phyloP scores from a whole-genome alignment of 2,113 vertebrate species.

The Kryptolebias marmoratus region DNA sequence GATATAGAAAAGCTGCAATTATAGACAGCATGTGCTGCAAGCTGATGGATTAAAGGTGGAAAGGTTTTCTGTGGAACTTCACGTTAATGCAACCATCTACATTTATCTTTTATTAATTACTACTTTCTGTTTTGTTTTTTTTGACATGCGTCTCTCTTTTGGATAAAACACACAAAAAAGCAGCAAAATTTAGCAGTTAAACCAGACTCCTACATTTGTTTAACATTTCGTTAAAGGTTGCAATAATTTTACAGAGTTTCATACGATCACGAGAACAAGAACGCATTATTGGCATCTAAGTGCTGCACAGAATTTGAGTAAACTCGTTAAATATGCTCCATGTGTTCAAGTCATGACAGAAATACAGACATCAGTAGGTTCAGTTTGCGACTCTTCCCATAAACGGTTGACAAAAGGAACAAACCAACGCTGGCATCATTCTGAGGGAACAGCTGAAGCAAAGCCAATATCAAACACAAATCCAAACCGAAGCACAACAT shows the following conservation, averaged over 20 bases:
- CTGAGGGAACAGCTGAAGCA: conserved; percentile 29
- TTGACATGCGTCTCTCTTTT: background rate
- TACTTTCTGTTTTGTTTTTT: background rate
- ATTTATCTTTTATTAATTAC: no score
- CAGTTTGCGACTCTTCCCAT: background rate
- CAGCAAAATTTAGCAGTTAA: background rate
- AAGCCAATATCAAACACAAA: conserved; percentile 35
- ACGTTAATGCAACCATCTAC: no score
- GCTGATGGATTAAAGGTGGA: background rate
- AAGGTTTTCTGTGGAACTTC: background rate
- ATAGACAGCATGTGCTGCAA: background rate
- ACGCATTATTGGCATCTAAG: background rate
- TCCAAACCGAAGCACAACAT: background rate
- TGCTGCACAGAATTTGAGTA: background rate
- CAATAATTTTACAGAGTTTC: background rate
- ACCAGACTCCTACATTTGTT: background rate
- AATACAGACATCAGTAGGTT: conserved; percentile 6
- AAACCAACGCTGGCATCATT: conserved; percentile 23
- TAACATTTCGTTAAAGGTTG: background rate
- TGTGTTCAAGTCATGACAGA: background rate
- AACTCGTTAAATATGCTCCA: background rate
- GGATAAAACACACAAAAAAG: conserved; percentile 1
- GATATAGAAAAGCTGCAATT: background rate
- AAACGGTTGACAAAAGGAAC: conserved; percentile 20
- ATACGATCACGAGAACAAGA: background rate